A percentile compares a stretch with the other conserved stretches of the same genome.
Evolutionary conservation across 2,797 vertebrate species (phyloP).

Genomic region (Hypotaenidia philippensis): DNA sequence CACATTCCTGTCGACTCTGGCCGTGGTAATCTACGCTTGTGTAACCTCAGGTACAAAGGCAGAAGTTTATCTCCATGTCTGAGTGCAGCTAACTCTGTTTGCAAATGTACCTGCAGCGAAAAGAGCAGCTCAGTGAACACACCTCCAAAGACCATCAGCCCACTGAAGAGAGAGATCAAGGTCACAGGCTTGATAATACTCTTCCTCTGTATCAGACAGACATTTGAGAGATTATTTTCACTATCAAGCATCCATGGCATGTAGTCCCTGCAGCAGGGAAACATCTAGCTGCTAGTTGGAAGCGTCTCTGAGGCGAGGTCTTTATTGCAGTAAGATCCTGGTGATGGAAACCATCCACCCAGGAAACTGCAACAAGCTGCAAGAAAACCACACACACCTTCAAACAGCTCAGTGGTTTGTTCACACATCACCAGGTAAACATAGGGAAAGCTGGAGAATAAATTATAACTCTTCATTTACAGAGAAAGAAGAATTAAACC

Average conservation of each 20-base stretch:
- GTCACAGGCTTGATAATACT: background rate
- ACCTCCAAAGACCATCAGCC: background rate
- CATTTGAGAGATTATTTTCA: background rate
- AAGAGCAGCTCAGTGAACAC: background rate
- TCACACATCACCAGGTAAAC: background rate
- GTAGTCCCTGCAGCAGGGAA: background rate
- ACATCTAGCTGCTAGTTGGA: background rate
- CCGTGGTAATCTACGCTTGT: background rate
- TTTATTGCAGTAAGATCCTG: background rate
- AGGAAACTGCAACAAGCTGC: background rate
- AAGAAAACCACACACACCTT: background rate
- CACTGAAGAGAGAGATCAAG: background rate
- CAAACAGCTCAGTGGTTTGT: background rate
- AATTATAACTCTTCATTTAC: background rate
- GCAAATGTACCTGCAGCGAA: background rate
- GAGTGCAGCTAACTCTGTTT: fast-evolving
- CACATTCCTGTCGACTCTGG: conserved; percentile 8
- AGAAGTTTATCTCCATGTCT: background rate
- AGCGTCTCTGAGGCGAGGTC: background rate
- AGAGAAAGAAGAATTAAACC: background rate
- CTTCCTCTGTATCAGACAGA: background rate
- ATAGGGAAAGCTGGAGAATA: background rate
- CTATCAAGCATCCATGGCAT: background rate
- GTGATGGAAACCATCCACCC: background rate
- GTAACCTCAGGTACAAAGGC: background rate